Percentiles rank a stretch among this genome's conserved stretches.
Evolutionary conservation across 2,797 vertebrate genomes (phyloP).

Genomic region (Macroramphosus scolopax): DNA sequence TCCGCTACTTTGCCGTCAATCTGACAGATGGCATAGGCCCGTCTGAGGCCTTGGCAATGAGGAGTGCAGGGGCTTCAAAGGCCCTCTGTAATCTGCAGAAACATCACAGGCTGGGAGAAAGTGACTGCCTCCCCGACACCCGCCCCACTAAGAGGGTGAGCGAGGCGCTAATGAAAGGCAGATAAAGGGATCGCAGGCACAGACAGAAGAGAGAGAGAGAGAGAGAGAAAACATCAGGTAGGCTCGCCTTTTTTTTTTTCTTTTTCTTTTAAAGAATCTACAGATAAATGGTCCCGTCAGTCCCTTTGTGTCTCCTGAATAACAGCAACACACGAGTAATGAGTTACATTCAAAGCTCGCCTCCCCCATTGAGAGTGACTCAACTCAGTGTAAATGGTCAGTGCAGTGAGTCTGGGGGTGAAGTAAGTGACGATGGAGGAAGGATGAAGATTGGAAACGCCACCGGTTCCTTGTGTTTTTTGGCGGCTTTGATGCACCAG

Average conservation of each 20-base stretch:
- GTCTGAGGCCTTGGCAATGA: conserved; percentile 86
- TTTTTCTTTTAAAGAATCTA: conserved; percentile 79
- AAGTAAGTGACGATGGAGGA: conserved; percentile 48
- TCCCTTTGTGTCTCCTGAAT: conserved; percentile 76
- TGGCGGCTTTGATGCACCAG: conserved; percentile 61
- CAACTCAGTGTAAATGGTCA: conserved; percentile 64
- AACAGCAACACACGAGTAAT: conserved; percentile 73
- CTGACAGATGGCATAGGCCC: conserved; percentile 94
- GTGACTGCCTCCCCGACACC: conserved; percentile 93
- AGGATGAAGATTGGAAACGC: conserved; percentile 55
- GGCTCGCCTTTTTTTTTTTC: conserved; percentile 84
- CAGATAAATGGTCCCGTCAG: conserved; percentile 88
- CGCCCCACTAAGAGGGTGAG: conserved; percentile 91
- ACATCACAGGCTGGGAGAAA: conserved; percentile 97
- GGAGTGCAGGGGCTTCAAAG: conserved; percentile 97
- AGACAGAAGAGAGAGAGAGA: conserved; percentile 78
- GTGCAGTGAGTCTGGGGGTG: conserved; percentile 57
- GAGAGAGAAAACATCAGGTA: conserved; percentile 74
- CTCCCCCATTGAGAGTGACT: conserved; percentile 58
- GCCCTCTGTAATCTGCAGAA: conserved; percentile 96
- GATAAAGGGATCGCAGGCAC: conserved; percentile 93
- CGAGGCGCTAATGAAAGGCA: conserved; percentile 96
- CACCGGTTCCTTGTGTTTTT: conserved; percentile 53
- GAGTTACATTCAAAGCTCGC: conserved; percentile 79
- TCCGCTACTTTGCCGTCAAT: conserved; percentile 89